Percentiles rank a stretch among this genome's conserved stretches.
Conservation (phyloP, 1,140 invertebrate genomes). For the Zaprionus nigranus region DNA sequence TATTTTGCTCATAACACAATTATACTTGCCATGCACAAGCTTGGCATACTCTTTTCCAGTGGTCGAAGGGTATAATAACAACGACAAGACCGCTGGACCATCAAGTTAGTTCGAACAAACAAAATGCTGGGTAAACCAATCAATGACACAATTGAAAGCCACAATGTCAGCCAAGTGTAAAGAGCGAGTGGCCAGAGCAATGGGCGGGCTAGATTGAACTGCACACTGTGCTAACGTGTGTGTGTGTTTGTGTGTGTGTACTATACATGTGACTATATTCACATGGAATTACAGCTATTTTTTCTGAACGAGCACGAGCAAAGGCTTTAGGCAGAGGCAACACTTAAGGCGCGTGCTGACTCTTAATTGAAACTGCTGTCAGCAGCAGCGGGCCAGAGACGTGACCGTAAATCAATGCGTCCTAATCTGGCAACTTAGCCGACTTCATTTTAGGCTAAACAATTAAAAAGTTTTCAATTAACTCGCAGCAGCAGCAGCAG, state of each 20-base stretch:
- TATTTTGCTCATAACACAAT: too few species aligned
- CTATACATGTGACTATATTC: slow-evolving; percentile 9
- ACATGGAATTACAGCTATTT: slow-evolving; percentile 64
- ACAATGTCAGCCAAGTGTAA: slow-evolving; percentile 73
- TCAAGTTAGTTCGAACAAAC: slow-evolving; percentile 49
- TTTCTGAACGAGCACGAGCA: background rate
- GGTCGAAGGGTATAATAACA: background rate
- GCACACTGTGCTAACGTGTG: slow-evolving; percentile 20
- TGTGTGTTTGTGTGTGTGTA: slow-evolving; percentile 29
- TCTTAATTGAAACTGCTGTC: slow-evolving; percentile 80
- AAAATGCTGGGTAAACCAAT: slow-evolving; percentile 79
- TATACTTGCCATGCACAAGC: too few species aligned
- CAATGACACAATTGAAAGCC: slow-evolving; percentile 79
- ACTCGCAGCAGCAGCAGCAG: slow-evolving; percentile 51
- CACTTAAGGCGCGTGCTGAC: slow-evolving; percentile 28
- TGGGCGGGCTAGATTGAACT: slow-evolving; percentile 43
- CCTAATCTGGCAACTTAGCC: slow-evolving; percentile 53
- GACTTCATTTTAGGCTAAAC: slow-evolving; percentile 61
- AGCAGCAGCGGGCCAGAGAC: slow-evolving; percentile 53
- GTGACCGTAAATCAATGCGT: slow-evolving; percentile 65
- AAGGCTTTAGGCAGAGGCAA: background rate
- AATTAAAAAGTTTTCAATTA: slow-evolving; percentile 83
- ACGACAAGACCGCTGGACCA: slow-evolving; percentile 21
- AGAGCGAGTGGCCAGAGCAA: slow-evolving; percentile 9
- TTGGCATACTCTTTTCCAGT: too few species aligned